These are phyloP conservation scores for Dioctria rufipes DNA, from an alignment of 2,888 invertebrate species.

Conservation along the genomic window DNA sequence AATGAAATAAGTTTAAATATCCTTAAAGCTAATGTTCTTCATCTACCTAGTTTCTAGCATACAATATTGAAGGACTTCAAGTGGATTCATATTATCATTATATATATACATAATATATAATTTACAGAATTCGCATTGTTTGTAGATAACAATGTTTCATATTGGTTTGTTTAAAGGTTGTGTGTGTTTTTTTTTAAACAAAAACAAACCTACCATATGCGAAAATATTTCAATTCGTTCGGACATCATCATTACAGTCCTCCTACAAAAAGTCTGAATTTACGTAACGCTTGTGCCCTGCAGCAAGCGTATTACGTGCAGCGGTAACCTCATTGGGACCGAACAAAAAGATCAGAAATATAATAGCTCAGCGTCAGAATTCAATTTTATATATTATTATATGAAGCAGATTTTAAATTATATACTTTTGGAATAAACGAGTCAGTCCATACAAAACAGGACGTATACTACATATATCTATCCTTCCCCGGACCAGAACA, in stretches of 20 bases:
- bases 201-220: no score
- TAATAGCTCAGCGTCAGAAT: slow-evolving; percentile 48
- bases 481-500: not conserved
- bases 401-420: slow-evolving; percentile 53
- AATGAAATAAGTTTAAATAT: no score
- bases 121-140: no score
- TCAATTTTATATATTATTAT: slow-evolving; percentile 49
- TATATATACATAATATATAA: no score
- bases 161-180: not conserved
- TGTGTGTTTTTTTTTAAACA: not conserved
- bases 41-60: no score
- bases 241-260: no score
- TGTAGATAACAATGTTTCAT: no score
- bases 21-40: no score
- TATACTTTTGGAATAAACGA: slow-evolving; percentile 44
- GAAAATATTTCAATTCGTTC: no score
- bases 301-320: slow-evolving; percentile 29
- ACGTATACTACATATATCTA: no score
- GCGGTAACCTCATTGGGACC: not conserved
- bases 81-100: no score
- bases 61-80: no score
- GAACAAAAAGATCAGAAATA: slow-evolving; percentile 45
- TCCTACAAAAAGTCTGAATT: not conserved
- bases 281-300: slow-evolving; percentile 9
- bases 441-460: slow-evolving; percentile 17